Evolutionary conservation across 2,888 invertebrate species (phyloP).

Genomic region (Eurois occulta): DNA sequence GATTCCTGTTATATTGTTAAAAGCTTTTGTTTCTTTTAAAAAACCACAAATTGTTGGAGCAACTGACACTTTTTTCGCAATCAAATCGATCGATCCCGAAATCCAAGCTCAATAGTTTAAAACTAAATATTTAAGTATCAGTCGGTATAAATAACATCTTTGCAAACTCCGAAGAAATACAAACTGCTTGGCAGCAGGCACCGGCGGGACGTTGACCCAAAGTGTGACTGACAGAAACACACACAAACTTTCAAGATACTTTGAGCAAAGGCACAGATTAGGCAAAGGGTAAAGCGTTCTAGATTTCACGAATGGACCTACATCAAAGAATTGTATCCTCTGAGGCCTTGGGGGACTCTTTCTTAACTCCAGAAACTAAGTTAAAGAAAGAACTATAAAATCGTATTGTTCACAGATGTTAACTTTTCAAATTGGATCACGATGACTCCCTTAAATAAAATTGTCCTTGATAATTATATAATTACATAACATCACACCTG

Average conservation of each 20-base stretch:
- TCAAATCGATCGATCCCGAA: too few species aligned
- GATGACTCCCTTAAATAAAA: too few species aligned
- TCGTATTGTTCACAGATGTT: neutral
- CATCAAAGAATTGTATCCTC: slow-evolving; percentile 20
- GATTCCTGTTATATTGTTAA: too few species aligned
- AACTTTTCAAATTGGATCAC: neutral
- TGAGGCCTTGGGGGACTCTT: neutral
- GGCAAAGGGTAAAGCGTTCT: slow-evolving; percentile 18
- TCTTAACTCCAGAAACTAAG: slow-evolving; percentile 2
- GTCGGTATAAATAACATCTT: neutral
- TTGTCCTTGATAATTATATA: too few species aligned
- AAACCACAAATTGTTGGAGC: too few species aligned
- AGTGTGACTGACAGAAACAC: slow-evolving; percentile 45
- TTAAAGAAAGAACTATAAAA: neutral
- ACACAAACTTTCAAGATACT: slow-evolving; percentile 49
- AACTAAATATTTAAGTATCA: neutral
- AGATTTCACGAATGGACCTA: slow-evolving; percentile 17
- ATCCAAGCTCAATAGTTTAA: neutral
- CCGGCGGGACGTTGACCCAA: slow-evolving; percentile 28
- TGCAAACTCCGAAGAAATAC: slow-evolving; percentile 20
- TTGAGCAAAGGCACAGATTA: slow-evolving; percentile 26
- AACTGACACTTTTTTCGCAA: too few species aligned
- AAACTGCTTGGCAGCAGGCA: neutral
- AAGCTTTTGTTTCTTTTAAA: too few species aligned
- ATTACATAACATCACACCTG: too few species aligned